Evolutionary conservation across 2,113 vertebrate genomes (phyloP), one percentile per base, ranked within the genome.

Genomic region (Urocolius indicus): DNA sequence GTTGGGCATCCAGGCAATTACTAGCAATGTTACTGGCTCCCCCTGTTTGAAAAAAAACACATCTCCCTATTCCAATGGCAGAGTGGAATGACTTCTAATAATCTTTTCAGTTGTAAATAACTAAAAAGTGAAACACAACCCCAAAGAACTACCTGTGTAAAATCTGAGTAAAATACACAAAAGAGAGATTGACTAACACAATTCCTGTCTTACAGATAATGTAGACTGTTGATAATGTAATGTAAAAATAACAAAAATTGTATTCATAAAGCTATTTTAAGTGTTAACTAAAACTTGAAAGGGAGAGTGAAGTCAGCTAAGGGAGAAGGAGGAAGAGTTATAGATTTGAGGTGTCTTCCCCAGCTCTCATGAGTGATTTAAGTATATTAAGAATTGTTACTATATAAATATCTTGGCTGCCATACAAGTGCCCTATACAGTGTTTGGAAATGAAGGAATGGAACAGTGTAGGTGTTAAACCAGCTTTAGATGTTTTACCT

Each of bases 371-470:
- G 69, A 95, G 84, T 89, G 89, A 92, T 92, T 15, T 24, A 89
- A 89, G 63, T 97, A 92, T 95, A 91, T 94, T 96, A 95, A 95
- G 95, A 92, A 82, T 73, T 94, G 86, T 94, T 94, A 86, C 94
- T 97, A 71, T 96, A 92, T 94, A 92, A 96, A 78, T 97, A 84
- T 45, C 89, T 92, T 96, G 95, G 94, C 91, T 92, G 80, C 93
- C 89, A 91, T 94, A 94, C 93, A 94, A 96, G 61, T 94, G 86
- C 93, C 86, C 90, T 94, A 87, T 65, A 87, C 94, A 92, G 76
- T 92, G 94, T 88, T 94, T 92, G 57, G 73, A 94, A 94, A 65
- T 72, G 77, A 87, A 62, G 76, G 89, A 96, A 66, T 63, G 48
- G 59, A 93, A 51, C 52, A 84, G 84, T 84, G 95, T 95, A 91